phyloP scores from a whole-genome alignment of 2,113 vertebrate genomes.

The Oreochromis spilurus region DNA sequence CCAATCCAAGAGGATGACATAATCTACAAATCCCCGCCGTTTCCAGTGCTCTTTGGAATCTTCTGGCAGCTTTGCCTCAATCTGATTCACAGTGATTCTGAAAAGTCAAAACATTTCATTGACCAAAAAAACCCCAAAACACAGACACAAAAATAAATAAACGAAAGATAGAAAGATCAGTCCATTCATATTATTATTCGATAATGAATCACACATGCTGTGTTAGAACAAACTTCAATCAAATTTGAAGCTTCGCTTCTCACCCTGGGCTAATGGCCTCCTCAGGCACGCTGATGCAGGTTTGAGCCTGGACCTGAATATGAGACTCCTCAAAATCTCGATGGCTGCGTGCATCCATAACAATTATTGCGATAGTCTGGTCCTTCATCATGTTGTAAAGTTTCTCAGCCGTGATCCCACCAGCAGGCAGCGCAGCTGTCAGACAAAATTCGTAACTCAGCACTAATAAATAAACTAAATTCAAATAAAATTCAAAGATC shows the following conservation, averaged over 20 bases:
- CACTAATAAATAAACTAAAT: background rate
- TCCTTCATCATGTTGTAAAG: conserved; percentile 90
- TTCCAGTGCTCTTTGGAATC: conserved; percentile 84
- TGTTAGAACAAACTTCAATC: background rate
- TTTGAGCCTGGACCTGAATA: conserved; percentile 76
- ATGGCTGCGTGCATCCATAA: conserved; percentile 87
- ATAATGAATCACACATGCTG: background rate
- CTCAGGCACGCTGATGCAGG: conserved; percentile 84
- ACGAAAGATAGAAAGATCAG: background rate
- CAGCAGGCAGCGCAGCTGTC: conserved; percentile 61
- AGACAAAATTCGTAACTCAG: background rate
- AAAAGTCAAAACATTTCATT: conserved; percentile 1
- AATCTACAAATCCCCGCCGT: conserved; percentile 81
- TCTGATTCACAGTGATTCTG: conserved; percentile 88
- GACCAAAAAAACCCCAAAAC: background rate
- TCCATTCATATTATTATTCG: background rate
- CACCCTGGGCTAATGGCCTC: conserved; percentile 92
- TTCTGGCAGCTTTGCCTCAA: conserved; percentile 86
- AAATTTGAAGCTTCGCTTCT: background rate
- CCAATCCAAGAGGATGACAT: conserved; percentile 92
- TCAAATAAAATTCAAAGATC: background rate
- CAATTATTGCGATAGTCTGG: conserved; percentile 78
- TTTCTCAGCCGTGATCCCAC: conserved; percentile 84
- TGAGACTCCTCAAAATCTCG: conserved; percentile 86
- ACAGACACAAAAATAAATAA: background rate